phyloP scores from a whole-genome alignment of 2,888 invertebrate species.

The Eilema caniola region DNA sequence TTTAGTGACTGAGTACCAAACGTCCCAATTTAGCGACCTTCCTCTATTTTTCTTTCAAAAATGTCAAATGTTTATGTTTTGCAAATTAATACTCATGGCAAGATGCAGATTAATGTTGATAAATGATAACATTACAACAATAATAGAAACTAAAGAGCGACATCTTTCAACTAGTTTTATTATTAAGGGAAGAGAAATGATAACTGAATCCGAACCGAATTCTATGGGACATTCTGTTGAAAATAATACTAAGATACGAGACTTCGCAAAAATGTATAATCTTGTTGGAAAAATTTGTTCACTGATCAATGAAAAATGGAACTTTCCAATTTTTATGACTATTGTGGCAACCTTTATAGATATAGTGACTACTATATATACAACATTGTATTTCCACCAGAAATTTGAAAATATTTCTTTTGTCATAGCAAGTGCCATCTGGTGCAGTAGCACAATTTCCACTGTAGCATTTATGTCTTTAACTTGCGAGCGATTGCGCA shows the following conservation, averaged over 20 bases:
- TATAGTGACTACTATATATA: slow-evolving; percentile 67
- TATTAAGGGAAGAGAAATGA: slow-evolving; percentile 44
- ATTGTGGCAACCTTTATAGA: slow-evolving; percentile 66
- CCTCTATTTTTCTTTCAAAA: slow-evolving; percentile 54
- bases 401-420: slow-evolving; percentile 28
- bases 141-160: slow-evolving; percentile 54
- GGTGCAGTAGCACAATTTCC: slow-evolving; percentile 60
- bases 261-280: slow-evolving; percentile 63
- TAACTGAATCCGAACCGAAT: slow-evolving; percentile 43
- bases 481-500: slow-evolving; percentile 61
- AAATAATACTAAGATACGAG: slow-evolving; percentile 60
- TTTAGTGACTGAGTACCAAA: slow-evolving; percentile 17
- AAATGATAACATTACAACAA: slow-evolving; percentile 59
- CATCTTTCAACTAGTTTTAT: slow-evolving; percentile 50
- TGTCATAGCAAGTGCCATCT: slow-evolving; percentile 56
- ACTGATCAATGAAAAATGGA: slow-evolving; percentile 65
- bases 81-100: slow-evolving; percentile 60
- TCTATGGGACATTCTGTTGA: slow-evolving; percentile 54
- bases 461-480: slow-evolving; percentile 59
- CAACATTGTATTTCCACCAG: slow-evolving; percentile 60
- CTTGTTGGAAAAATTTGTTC: slow-evolving; percentile 61
- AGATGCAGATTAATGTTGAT: slow-evolving; percentile 58
- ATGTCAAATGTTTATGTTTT: slow-evolving; percentile 64
- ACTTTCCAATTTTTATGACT: slow-evolving; percentile 71
- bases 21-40: slow-evolving; percentile 35